Percentiles rank a stretch among this genome's conserved stretches.
These are phyloP conservation scores for Ivindomyrus marchei DNA, from an alignment of 2,113 vertebrate species.

Conservation along the genomic window DNA sequence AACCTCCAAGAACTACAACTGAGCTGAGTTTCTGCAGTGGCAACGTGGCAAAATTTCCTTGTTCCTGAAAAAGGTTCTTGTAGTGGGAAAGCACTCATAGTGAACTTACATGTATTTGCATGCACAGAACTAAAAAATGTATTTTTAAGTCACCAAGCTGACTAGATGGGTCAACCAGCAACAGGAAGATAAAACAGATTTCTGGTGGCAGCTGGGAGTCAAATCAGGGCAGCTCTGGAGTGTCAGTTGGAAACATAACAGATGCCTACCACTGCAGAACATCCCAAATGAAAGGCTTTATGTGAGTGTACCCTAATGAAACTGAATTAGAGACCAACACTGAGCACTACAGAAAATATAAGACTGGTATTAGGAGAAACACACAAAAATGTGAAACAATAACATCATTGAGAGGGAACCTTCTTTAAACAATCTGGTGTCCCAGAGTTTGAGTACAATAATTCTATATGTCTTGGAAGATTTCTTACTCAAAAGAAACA, in stretches of 20 bases:
- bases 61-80: not conserved
- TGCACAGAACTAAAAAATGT: not conserved
- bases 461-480: not conserved
- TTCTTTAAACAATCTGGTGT: not conserved
- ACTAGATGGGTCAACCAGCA: not conserved
- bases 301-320: not conserved
- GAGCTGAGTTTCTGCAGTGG: not conserved
- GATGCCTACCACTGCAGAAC: not conserved
- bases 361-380: not conserved
- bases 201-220: not conserved
- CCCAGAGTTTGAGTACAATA: not conserved
- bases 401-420: not conserved
- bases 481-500: not conserved
- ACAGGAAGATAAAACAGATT: not conserved
- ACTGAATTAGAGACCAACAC: not conserved
- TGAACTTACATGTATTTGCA: not conserved
- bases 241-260: not conserved
- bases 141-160: not conserved
- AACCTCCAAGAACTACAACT: not conserved
- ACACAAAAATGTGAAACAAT: not conserved
- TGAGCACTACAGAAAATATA: not conserved
- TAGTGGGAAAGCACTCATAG: not conserved
- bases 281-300: not conserved
- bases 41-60: not conserved
- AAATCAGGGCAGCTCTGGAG: slow-evolving; percentile 5